Base-by-base conservation (phyloP, 2,797 vertebrate genomes). In the Pseudochaenichthys georgianus region DNA sequence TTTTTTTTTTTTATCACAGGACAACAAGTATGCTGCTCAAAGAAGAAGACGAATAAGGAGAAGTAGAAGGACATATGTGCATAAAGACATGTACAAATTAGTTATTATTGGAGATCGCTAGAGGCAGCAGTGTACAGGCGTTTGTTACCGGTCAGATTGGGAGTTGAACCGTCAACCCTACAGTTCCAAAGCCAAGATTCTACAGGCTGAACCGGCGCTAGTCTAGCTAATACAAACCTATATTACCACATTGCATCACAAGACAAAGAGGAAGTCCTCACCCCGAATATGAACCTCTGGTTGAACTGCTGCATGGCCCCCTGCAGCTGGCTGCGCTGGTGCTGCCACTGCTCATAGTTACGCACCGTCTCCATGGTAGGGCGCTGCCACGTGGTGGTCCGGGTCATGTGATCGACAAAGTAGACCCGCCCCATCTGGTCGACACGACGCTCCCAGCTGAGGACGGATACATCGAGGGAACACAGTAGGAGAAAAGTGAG, bases 241-340 rank as follows among this genome's bases (percentile, higher is more conserved):
- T 16, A 19, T 23, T 5, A 23, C 10, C 28, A 23, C 11, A 63
- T 15, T 12, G 21, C 12, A 13, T 53, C 12, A 23, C 7, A 50
- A 16, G 19, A 54, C 2, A 34, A 53, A 42, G 23, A 83, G 38
- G 53, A 73, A 45, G 82, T 50, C 34, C 96, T 96, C 54, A 99
- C 98, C 96, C 97, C 98, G 6, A 97, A 96, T 63, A 99, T 99
- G 82, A 99, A 99, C 66, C 98, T 96, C 95, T 99, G 98, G 91
- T 99, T 99, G 89, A 99, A 99, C 69, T 98, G 98, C 77, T 99
- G 98, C 98, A 99, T 99, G 82, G 97, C 97, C 17, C 98, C 98
- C 90, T 99, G 98, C 31, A 99, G 95, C 81, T 99, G 98, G 88
- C 94, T 99, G 64, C 96, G 97, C 78, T 99, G 98, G 41, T 96